A percentile compares a stretch with the other conserved stretches of the same genome.
phyloP scores from a whole-genome alignment of 1,140 invertebrate species.

The Ceratina calcarata region DNA sequence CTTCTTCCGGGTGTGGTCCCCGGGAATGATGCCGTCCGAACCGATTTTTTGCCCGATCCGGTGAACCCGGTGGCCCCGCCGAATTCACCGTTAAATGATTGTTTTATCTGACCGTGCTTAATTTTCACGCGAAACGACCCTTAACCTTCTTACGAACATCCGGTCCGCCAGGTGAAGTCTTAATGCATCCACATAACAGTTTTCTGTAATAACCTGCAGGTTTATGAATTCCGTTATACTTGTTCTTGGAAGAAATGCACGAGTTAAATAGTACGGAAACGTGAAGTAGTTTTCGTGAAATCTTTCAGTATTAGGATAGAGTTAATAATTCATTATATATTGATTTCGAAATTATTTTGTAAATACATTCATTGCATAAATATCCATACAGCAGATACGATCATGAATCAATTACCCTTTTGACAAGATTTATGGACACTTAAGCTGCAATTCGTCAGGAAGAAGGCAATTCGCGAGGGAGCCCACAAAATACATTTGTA shows the following conservation, averaged over 20 bases:
- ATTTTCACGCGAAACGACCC: conserved; percentile 7
- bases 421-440: conserved; percentile 34
- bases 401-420: background rate
- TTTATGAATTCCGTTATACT: no score
- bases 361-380: no score
- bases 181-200: no score
- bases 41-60: conserved; percentile 47
- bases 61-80: background rate
- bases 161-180: background rate
- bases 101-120: conserved; percentile 1
- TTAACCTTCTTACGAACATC: background rate
- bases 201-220: no score
- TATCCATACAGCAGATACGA: no score
- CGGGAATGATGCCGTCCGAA: conserved; percentile 42
- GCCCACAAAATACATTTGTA: conserved; percentile 36
- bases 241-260: no score
- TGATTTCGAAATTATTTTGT: no score
- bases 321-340: no score
- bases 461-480: background rate
- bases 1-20: conserved; percentile 50
- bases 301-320: no score
- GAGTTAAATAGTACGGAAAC: no score
- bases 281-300: no score
- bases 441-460: conserved; percentile 45
- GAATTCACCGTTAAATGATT: conserved; percentile 35